Base-by-base conservation (phyloP, 2,113 vertebrate species). In the Cheirogaleus medius region DNA sequence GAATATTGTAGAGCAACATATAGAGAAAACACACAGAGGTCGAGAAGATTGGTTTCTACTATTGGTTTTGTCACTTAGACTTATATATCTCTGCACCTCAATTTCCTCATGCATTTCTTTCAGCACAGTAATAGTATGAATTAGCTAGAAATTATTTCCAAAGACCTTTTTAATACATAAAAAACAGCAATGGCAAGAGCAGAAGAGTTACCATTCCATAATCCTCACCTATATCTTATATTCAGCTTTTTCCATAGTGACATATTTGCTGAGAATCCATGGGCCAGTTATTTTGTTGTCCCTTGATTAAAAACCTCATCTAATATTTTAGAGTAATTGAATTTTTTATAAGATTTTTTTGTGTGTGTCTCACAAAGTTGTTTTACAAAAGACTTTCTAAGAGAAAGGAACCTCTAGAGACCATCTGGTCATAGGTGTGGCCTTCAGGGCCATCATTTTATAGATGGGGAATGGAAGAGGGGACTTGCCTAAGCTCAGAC, bases 381-480 rank as follows among this genome's bases (percentile, higher is more conserved):
- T 63, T 91, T 77, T 64, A 34, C 17, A 29, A 83, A 85, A 86
- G 42, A 32, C 1, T 23, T 73, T 56, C 39, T 95, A 37, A 58
- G 49, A 64, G 18, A 66, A 78, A 96, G 37, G 27, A 1, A 23
- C 9, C 7, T 78, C 25, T 37, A 32, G 25, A 60, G 2, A 47
- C 18, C 18, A 47, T 15, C 5, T 27, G 0, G 5, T 14, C 12
- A 32, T n/a, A 54, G 5, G 13, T 12, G 0, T 23, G 44, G 6
- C 14, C 32, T 86, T 86, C 3, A 71, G 37, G 9, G 29, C 8
- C 1, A 25, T 81, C 0, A 39, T 87, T 91, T 87, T 76, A 42
- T 23, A 68, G 29, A 14, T 82, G 20, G 83, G 56, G 21, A 32
- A 13, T n/a, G 21, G 3, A 29, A 77, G 21, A 73, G 27, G 37